These are phyloP conservation scores for Clepsis dumicolana DNA, from an alignment of 2,888 invertebrate genomes.

Conservation along the genomic window DNA sequence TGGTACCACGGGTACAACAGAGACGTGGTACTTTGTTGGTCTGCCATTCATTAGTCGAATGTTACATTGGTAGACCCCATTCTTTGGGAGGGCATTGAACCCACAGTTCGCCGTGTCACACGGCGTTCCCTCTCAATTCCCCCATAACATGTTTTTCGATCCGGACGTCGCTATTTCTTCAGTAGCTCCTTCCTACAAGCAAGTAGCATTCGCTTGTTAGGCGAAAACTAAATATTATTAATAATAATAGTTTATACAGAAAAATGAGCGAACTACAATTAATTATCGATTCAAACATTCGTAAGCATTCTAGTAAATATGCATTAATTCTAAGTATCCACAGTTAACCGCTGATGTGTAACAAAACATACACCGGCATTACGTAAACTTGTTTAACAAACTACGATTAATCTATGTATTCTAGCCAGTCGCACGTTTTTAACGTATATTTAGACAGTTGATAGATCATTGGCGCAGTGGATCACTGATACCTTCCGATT, in stretches of 20 bases:
- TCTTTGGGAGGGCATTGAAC: constrained; percentile 79
- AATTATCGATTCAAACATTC: background rate
- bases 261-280: background rate
- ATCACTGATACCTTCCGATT: constrained; percentile 60
- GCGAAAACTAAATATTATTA: too few relatives aligned
- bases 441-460: constrained; percentile 55
- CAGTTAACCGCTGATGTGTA: background rate
- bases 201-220: constrained; percentile 58
- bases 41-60: constrained; percentile 82
- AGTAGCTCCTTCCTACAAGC: constrained; percentile 51
- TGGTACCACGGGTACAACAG: constrained; percentile 52
- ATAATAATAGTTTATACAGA: too few relatives aligned
- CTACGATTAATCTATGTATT: constrained; percentile 19
- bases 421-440: constrained; percentile 23
- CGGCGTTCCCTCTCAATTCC: constrained; percentile 55
- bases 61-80: constrained; percentile 74
- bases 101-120: constrained; percentile 71
- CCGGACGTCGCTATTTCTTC: constrained; percentile 62
- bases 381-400: constrained; percentile 48
- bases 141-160: constrained; percentile 76
- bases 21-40: constrained; percentile 76
- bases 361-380: background rate
- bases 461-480: constrained; percentile 61
- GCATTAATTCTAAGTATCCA: background rate
- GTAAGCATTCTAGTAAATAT: background rate